Percentiles rank a stretch among this genome's conserved stretches.
Evolutionary conservation across 2,113 vertebrate species (phyloP).

Genomic region (Nannospalax galili): DNA sequence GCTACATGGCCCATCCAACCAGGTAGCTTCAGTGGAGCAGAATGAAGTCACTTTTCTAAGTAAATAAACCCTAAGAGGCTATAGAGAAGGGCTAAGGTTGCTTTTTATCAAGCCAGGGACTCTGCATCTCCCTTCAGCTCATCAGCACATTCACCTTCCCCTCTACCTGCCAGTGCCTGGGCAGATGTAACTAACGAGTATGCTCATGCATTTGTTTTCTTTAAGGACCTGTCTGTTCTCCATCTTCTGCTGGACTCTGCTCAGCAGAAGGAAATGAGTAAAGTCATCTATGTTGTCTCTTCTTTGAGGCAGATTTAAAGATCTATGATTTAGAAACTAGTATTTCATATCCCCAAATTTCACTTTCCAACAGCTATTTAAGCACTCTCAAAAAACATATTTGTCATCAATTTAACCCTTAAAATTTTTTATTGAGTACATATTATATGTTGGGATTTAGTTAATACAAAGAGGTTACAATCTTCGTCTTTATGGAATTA

Average conservation of each 20-base stretch:
- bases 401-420: conserved; percentile 23
- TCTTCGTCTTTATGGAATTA: background rate
- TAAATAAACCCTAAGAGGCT: conserved; percentile 58
- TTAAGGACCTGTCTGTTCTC: background rate
- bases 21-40: conserved; percentile 35
- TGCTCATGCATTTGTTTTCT: conserved; percentile 19
- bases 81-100: conserved; percentile 58
- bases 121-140: background rate
- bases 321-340: background rate
- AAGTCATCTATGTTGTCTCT: background rate
- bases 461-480: background rate
- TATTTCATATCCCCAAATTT: background rate
- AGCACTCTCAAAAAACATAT: background rate
- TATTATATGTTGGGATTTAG: background rate
- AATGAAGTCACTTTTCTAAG: conserved; percentile 34
- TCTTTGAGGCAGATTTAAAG: conserved; percentile 40
- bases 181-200: conserved; percentile 64
- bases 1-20: conserved; percentile 28
- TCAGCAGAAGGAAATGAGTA: background rate
- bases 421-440: background rate
- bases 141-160: conserved; percentile 36
- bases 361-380: background rate
- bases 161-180: background rate
- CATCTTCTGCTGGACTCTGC: background rate
- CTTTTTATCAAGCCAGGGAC: conserved; percentile 64